Evolutionary conservation across 2,888 invertebrate species (phyloP).

Genomic region (Drosophila parthenogenetica): DNA sequence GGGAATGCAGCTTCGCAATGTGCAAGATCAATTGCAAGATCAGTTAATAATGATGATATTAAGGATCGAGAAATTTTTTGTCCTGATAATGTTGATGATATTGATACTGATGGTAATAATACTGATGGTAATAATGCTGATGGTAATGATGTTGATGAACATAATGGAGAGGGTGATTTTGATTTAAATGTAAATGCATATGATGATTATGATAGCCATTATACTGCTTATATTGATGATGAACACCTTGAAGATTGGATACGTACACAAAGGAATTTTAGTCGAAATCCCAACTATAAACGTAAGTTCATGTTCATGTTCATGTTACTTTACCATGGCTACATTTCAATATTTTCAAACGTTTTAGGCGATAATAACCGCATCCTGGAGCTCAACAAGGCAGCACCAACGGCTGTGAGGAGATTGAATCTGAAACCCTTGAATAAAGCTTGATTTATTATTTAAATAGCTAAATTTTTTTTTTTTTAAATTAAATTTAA

Average conservation of each 20-base stretch:
- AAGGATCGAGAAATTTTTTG: too few species aligned
- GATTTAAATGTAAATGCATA: too few species aligned
- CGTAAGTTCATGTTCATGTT: slow-evolving; percentile 7
- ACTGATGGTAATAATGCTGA: too few species aligned
- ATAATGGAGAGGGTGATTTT: too few species aligned
- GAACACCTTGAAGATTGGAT: background rate
- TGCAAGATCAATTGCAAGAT: background rate
- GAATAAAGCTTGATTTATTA: too few species aligned
- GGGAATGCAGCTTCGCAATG: background rate
- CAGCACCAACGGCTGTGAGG: slow-evolving; percentile 34
- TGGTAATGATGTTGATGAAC: background rate
- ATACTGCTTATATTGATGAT: background rate
- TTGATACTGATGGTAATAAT: too few species aligned
- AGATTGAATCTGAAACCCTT: background rate
- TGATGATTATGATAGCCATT: background rate
- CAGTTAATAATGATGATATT: background rate
- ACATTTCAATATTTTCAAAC: too few species aligned
- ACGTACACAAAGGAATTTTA: slow-evolving; percentile 25
- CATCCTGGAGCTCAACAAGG: slow-evolving; percentile 33
- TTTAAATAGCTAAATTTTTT: too few species aligned
- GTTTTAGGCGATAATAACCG: slow-evolving; percentile 18
- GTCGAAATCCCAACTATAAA: slow-evolving; percentile 48
- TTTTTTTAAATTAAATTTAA: background rate
- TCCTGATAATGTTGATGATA: too few species aligned
- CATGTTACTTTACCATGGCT: too few species aligned